Percentiles rank a stretch among this genome's conserved stretches.
Evolutionary conservation across 2,113 vertebrate genomes (phyloP).

Genomic region (Chrysemys picta): DNA sequence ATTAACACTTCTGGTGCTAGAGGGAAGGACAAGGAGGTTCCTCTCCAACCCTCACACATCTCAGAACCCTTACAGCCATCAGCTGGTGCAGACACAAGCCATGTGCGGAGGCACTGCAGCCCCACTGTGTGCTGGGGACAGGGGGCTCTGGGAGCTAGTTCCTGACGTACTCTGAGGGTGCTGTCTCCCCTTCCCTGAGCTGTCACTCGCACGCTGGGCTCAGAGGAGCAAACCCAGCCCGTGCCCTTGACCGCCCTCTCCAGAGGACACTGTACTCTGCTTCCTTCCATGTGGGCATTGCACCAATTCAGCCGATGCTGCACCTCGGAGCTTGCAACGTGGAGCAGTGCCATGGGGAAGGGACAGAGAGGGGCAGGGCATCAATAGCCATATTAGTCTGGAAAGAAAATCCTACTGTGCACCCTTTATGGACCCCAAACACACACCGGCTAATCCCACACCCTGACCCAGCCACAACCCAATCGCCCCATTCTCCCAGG

Average conservation of each 20-base stretch:
- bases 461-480: neutral
- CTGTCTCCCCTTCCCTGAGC: neutral
- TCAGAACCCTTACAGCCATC: neutral
- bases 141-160: neutral
- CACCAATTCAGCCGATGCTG: neutral
- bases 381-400: neutral
- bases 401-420: fast-evolving
- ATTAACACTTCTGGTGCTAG: constrained; percentile 67
- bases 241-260: fast-evolving
- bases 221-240: neutral
- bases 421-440: neutral
- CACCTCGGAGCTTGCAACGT: neutral
- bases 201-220: neutral
- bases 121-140: neutral
- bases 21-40: constrained; percentile 43
- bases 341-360: fast-evolving
- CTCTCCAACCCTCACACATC: constrained; percentile 43
- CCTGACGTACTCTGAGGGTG: fast-evolving
- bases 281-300: neutral
- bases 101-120: neutral
- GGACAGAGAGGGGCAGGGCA: neutral
- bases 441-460: neutral
- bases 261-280: neutral
- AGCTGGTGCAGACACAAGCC: constrained; percentile 2
- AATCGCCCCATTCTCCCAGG: neutral